These are phyloP conservation scores for Capreolus pygargus DNA, from an alignment of 2,113 vertebrate genomes.

Conservation along the genomic window DNA sequence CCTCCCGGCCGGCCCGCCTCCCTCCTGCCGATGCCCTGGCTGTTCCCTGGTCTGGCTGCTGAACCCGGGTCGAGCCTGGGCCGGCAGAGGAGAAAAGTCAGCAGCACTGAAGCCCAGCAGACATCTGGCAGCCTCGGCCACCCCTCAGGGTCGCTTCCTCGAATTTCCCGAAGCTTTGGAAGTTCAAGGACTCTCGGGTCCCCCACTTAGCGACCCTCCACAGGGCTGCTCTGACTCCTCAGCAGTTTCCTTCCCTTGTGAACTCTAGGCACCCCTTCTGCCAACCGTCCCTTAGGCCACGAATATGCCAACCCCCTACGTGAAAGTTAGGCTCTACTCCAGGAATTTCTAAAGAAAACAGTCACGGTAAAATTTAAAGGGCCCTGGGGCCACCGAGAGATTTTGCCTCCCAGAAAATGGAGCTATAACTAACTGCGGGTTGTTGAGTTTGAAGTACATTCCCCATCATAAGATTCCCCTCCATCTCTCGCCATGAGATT, in stretches of 20 bases:
- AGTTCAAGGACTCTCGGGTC: not conserved
- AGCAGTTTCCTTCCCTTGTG: not conserved
- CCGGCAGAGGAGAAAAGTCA: not conserved
- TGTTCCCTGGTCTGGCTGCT: not conserved
- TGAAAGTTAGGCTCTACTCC: conserved; percentile 53
- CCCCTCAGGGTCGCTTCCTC: not conserved
- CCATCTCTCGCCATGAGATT: not conserved
- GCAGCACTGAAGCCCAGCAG: not conserved
- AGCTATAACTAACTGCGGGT: not conserved
- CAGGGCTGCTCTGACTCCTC: not conserved
- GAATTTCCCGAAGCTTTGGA: not conserved
- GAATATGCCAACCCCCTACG: conserved; percentile 37
- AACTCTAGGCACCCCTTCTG: not conserved
- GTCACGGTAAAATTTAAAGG: conserved; percentile 46
- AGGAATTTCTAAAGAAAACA: conserved; percentile 58
- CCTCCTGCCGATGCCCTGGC: not conserved
- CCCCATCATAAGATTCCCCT: not conserved
- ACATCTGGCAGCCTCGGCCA: not conserved
- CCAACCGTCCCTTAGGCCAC: not conserved
- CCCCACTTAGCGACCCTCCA: not conserved
- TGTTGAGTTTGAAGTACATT: not conserved
- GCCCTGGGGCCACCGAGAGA: conserved; percentile 17
- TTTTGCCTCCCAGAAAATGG: conserved; percentile 33
- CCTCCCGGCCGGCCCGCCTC: not conserved
- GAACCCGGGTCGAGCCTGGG: not conserved